These are phyloP conservation scores for Acanthosepion lycidas DNA, from an alignment of 2,888 invertebrate genomes.

Conservation along the genomic window DNA sequence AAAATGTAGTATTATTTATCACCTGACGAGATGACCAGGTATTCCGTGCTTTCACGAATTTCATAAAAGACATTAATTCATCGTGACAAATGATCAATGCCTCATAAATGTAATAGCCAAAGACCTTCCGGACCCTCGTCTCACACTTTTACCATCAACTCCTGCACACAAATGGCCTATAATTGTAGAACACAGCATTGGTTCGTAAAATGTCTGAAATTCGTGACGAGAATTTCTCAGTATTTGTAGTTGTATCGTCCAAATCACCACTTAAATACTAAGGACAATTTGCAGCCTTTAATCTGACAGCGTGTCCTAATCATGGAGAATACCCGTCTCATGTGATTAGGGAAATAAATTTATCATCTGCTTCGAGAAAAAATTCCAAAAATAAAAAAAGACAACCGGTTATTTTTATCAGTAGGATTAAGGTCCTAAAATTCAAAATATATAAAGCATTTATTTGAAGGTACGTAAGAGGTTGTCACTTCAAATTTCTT, in stretches of 20 bases:
- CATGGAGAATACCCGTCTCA: not conserved
- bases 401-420: not conserved
- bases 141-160: not conserved
- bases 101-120: no score
- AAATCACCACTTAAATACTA: not conserved
- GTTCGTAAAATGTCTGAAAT: not conserved
- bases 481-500: not conserved
- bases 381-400: not conserved
- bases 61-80: no score
- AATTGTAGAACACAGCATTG: not conserved
- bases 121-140: no score
- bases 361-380: conserved; percentile 11
- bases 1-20: no score
- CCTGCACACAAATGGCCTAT: not conserved
- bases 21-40: no score
- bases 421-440: not conserved
- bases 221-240: not conserved
- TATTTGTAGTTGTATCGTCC: not conserved
- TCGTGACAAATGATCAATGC: no score
- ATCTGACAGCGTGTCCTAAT: not conserved
- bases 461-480: not conserved
- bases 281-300: not conserved
- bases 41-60: no score
- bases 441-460: conserved; percentile 7
- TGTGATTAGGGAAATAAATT: not conserved